Evolutionary conservation across 2,888 invertebrate species (phyloP), one percentile per base, ranked within the genome.

Genomic region (Oeneis ivallda): DNA sequence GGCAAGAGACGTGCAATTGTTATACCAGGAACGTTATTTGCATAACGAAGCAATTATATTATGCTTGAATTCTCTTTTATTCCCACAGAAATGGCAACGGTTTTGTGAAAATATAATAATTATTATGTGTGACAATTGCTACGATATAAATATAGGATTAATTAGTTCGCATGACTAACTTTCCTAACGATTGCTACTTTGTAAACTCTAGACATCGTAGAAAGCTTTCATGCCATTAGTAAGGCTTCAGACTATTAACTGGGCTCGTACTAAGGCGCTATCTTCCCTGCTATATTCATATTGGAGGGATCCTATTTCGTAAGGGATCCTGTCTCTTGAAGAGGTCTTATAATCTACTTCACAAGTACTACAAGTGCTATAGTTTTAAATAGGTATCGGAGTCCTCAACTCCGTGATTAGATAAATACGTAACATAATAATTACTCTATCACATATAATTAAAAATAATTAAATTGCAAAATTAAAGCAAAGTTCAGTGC

Each of bases 41-140:
- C 54, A 4, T 39, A 39, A 39, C 54, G 37, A 39, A 54, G 39
- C 37, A 17, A 54, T 52, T 34, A 49, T 19, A 52, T 54, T 39
- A 17, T 17, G 39, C 53, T 37, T 15, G 37, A 39, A 54, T 54
- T 54, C 11, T 17, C 17, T 54, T 54, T 39, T 17, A 17, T 17
- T 52, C 53, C 17, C 2, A 34, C 8, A n/a, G 32, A 32, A 52
- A 32, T 32, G 34, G 5, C 7, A 1, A 45, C n/a, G n/a, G 7
- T 45, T 41, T 41, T 45, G 43, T 45, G 43, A 45, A 45, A 32
- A 32, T 32, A n/a, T 34, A 19, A 52, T 52, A 19, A 52, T 52
- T 52, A n/a, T 32, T 52, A 52, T 52, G 11, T 13, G 32, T n/a
- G 32, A 10, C 47, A 49, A 19, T 49, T 49, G n/a, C 19, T 49